These are phyloP conservation scores for Xenus cinereus DNA, from an alignment of 2,113 vertebrate species.

Conservation along the genomic window DNA sequence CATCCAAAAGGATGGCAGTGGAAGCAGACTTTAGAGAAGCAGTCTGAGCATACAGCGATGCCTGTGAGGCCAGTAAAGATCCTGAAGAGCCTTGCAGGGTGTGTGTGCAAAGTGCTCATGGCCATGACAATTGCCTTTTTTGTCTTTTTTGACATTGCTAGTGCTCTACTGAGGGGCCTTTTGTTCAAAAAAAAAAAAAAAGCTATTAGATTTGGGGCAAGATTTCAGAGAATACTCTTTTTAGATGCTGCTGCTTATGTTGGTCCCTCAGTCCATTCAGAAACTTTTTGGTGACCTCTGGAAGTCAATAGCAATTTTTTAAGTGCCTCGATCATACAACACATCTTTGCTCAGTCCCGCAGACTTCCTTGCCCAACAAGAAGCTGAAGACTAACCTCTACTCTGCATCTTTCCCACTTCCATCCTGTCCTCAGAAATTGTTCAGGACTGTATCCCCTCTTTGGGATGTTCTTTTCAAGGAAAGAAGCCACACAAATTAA, in stretches of 20 bases:
- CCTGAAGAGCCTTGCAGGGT: background rate
- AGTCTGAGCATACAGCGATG: background rate
- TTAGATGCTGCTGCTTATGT: background rate
- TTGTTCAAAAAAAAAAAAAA: background rate
- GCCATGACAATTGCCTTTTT: background rate
- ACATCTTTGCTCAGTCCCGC: background rate
- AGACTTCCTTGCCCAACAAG: background rate
- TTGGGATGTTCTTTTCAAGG: background rate
- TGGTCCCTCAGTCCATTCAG: background rate
- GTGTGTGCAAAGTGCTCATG: background rate
- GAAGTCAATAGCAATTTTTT: background rate
- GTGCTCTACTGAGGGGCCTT: background rate
- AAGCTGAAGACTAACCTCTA: background rate
- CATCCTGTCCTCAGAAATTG: background rate
- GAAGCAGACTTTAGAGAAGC: background rate
- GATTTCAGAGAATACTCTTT: background rate
- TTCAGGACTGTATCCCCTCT: background rate
- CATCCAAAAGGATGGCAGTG: background rate
- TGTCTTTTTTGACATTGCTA: background rate
- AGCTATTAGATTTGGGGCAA: background rate
- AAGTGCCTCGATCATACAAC: background rate
- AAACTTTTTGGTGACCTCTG: background rate
- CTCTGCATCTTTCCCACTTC: background rate
- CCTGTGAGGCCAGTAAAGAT: background rate
- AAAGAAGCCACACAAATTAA: background rate